Evolutionary conservation across 2,888 invertebrate genomes (phyloP).

Genomic region (Laothoe populi): DNA sequence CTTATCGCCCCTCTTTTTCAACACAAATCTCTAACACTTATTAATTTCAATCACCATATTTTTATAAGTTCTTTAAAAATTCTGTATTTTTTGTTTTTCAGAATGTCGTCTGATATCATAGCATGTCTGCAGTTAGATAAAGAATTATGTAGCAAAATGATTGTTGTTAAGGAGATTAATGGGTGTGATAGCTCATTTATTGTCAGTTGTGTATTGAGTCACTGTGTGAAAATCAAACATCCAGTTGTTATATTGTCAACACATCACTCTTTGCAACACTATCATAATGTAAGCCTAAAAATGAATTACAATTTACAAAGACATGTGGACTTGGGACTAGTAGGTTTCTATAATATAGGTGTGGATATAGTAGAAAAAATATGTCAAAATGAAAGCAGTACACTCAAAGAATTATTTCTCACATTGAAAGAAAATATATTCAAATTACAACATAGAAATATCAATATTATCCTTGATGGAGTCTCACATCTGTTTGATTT

Average conservation of each 20-base stretch:
- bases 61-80: background rate
- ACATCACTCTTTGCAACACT: constrained; percentile 90
- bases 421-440: constrained; percentile 68
- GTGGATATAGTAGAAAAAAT: constrained; percentile 53
- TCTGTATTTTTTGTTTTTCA: constrained; percentile 49
- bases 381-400: constrained; percentile 48
- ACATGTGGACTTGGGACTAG: constrained; percentile 63
- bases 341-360: constrained; percentile 64
- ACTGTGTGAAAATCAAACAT: constrained; percentile 85
- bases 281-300: constrained; percentile 89
- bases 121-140: constrained; percentile 87
- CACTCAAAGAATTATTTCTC: constrained; percentile 69
- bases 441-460: constrained; percentile 62
- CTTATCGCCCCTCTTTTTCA: constrained; percentile 11
- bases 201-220: constrained; percentile 87
- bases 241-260: constrained; percentile 87
- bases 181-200: constrained; percentile 90
- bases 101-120: constrained; percentile 87
- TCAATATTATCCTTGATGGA: constrained; percentile 89
- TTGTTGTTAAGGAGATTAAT: constrained; percentile 88
- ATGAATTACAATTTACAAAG: constrained; percentile 88
- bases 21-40: background rate
- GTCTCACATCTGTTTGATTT: constrained; percentile 89
- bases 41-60: background rate
- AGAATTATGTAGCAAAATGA: constrained; percentile 80